These are phyloP conservation scores for Urocitellus parryii DNA, from an alignment of 2,113 vertebrate genomes.

Conservation along the genomic window DNA sequence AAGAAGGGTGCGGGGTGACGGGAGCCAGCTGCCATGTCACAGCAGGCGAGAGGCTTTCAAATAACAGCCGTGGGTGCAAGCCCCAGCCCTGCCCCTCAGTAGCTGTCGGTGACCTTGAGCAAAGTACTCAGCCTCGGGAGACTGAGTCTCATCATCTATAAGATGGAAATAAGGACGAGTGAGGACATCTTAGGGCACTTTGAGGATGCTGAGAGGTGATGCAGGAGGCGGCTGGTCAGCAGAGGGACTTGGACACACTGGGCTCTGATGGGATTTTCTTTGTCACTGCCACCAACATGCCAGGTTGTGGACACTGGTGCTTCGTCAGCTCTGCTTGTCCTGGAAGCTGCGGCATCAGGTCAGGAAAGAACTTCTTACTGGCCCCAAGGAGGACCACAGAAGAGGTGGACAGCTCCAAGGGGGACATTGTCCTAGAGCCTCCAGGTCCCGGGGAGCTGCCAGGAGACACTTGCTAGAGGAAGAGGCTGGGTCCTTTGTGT, in stretches of 20 bases:
- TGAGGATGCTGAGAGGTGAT: neutral
- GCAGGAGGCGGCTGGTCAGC: rapidly evolving
- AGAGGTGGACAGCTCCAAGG: neutral
- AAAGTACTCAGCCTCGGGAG: neutral
- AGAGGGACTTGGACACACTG: rapidly evolving
- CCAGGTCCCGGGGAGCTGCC: neutral
- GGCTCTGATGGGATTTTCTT: neutral
- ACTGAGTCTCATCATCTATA: neutral
- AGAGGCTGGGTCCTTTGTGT: neutral
- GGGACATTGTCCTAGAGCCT: neutral
- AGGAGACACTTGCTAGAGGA: neutral
- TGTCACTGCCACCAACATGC: rapidly evolving
- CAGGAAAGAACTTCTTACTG: neutral
- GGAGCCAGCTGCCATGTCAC: neutral
- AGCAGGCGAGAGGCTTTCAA: neutral
- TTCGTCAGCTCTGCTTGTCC: neutral
- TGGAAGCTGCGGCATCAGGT: neutral
- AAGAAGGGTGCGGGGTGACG: no score
- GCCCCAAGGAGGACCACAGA: neutral
- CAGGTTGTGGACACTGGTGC: rapidly evolving
- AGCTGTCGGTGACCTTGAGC: neutral
- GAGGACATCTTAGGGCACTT: rapidly evolving
- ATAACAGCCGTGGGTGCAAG: neutral
- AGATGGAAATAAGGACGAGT: neutral
- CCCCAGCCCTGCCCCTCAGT: neutral